These are phyloP conservation scores for Rhinoderma darwinii DNA, from an alignment of 2,113 vertebrate species.

Conservation along the genomic window DNA sequence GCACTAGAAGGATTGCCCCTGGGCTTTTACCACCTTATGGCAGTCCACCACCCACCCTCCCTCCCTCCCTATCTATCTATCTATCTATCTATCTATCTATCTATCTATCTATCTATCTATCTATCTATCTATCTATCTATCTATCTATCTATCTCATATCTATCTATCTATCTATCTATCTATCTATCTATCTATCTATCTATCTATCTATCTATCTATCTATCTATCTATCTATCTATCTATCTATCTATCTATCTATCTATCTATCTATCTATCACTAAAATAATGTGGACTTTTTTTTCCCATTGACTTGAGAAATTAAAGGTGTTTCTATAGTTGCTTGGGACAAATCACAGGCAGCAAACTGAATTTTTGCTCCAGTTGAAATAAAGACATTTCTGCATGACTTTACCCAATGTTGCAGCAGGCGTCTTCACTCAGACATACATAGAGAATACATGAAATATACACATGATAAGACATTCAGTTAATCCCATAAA, in stretches of 20 bases:
- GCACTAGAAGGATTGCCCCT: too few species aligned
- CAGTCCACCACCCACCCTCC: too few species aligned
- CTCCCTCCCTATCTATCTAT: too few species aligned
- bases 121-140: slow-evolving; percentile 1
- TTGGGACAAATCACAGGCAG: background rate
- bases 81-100: background rate
- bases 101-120: background rate
- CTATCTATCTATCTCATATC: background rate
- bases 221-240: background rate
- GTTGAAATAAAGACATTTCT: too few species aligned
- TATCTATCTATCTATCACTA: background rate
- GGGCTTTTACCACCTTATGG: too few species aligned
- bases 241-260: background rate
- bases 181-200: background rate
- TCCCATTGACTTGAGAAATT: background rate
- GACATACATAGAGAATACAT: background rate
- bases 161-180: background rate
- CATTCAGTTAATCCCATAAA: background rate
- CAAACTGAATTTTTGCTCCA: too few species aligned
- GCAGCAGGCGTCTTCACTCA: background rate
- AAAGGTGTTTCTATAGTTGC: background rate
- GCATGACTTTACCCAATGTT: background rate
- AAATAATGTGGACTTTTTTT: background rate
- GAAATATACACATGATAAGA: background rate
- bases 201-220: background rate